These are phyloP conservation scores for Saguinus midas DNA, from an alignment of 2,113 vertebrate genomes.

Conservation along the genomic window DNA sequence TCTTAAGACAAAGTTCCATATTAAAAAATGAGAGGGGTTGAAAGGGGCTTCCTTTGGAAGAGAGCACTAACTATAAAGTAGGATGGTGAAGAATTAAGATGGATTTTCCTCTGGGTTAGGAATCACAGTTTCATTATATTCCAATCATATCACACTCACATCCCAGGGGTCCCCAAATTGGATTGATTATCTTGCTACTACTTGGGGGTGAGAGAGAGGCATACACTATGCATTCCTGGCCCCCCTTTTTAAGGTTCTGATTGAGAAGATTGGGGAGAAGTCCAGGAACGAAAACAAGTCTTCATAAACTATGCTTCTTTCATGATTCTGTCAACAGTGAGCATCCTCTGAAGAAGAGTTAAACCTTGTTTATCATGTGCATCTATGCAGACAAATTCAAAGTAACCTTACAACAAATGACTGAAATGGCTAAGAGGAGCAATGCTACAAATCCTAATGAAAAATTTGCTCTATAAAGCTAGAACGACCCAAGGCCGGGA, in stretches of 20 bases:
- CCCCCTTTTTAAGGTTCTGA: background rate
- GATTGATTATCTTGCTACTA: too few species aligned
- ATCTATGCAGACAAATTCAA: too few species aligned
- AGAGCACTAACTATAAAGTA: background rate
- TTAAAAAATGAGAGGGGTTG: background rate
- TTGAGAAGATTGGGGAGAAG: background rate
- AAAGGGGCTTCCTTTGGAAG: background rate
- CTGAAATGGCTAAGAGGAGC: accelerated
- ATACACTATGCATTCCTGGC: background rate
- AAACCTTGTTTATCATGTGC: background rate
- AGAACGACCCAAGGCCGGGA: background rate
- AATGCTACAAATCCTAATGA: background rate
- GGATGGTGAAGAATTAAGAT: background rate
- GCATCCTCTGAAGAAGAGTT: background rate
- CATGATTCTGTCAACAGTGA: background rate
- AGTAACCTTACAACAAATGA: background rate
- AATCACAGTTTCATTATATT: background rate
- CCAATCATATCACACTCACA: background rate
- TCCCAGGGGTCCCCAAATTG: background rate
- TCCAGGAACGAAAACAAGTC: background rate
- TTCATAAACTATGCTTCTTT: background rate
- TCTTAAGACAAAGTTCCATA: constrained; percentile 39
- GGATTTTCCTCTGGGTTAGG: background rate
- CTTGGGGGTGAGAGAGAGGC: accelerated
- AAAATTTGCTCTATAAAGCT: background rate